Percentiles rank a stretch among this genome's conserved stretches.
phyloP scores from a whole-genome alignment of 2,888 invertebrate species.

The Himalopsyche tibetana region DNA sequence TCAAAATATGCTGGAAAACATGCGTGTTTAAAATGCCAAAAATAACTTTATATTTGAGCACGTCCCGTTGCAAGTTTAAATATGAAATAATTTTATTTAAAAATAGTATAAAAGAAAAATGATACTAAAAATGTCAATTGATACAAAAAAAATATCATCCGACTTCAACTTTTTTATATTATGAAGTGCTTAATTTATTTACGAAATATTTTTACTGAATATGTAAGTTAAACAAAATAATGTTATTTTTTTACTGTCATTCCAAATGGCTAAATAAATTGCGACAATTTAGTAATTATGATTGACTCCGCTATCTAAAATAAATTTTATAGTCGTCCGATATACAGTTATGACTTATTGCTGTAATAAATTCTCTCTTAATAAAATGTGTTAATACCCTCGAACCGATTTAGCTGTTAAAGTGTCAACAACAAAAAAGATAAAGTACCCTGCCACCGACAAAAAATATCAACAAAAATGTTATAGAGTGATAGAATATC shows the following conservation, averaged over 20 bases:
- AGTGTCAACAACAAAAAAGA: constrained; percentile 1
- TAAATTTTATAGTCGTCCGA: not conserved
- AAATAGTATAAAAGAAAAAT: no score
- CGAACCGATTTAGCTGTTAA: not conserved
- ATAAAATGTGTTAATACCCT: constrained; percentile 16
- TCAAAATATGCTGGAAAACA: no score
- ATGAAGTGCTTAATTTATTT: no score
- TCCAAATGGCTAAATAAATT: not conserved
- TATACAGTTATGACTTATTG: not conserved
- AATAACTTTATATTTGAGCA: no score
- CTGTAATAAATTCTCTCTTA: not conserved
- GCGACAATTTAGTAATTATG: not conserved
- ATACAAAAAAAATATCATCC: no score
- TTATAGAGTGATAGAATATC: not conserved
- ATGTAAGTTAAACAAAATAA: not conserved
- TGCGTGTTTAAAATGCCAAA: no score
- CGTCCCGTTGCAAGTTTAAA: no score
- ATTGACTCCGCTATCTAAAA: not conserved
- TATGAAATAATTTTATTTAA: no score
- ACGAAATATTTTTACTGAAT: not conserved
- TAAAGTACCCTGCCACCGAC: not conserved
- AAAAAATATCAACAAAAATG: not conserved
- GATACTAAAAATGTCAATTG: no score
- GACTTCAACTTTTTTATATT: no score
- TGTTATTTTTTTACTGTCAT: not conserved